A percentile compares a stretch with the other conserved stretches of the same genome.
Evolutionary conservation across 92 coral and sea anemone genomes (phyloP).

Genomic region (Bergia sp.): DNA sequence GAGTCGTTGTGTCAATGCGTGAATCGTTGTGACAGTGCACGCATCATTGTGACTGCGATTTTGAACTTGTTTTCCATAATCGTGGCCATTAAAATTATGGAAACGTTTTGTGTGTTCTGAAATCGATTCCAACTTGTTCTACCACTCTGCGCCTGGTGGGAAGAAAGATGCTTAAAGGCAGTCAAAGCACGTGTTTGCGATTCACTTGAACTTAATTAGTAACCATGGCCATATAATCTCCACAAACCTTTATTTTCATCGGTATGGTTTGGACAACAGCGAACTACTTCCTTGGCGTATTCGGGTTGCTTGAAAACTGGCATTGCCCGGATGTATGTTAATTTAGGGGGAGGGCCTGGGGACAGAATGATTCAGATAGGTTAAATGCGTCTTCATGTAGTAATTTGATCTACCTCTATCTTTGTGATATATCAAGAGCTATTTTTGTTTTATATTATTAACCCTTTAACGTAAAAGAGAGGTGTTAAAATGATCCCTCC

Average conservation of each 20-base stretch:
- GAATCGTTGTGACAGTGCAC: too few species aligned
- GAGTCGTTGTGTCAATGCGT: too few species aligned
- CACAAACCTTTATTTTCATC: conserved; percentile 44
- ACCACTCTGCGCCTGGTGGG: neutral
- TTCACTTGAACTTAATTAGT: neutral
- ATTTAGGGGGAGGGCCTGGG: conserved; percentile 77
- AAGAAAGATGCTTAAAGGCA: neutral
- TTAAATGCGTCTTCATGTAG: neutral
- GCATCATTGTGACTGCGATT: too few species aligned
- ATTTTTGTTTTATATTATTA: too few species aligned
- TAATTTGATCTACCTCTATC: neutral
- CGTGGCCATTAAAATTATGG: too few species aligned
- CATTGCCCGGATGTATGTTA: conserved; percentile 84
- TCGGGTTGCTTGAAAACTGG: conserved; percentile 93
- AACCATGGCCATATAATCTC: neutral
- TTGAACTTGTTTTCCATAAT: too few species aligned
- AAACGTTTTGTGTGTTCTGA: too few species aligned
- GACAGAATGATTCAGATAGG: neutral
- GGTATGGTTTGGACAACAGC: conserved; percentile 98
- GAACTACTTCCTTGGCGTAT: conserved; percentile 91
- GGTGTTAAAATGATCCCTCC: too few species aligned
- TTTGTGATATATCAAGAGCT: neutral
- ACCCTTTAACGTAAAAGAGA: too few species aligned
- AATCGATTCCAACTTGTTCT: too few species aligned
- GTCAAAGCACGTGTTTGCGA: neutral